phyloP scores from a whole-genome alignment of 2,113 vertebrate species.

The Montifringilla adamsi region DNA sequence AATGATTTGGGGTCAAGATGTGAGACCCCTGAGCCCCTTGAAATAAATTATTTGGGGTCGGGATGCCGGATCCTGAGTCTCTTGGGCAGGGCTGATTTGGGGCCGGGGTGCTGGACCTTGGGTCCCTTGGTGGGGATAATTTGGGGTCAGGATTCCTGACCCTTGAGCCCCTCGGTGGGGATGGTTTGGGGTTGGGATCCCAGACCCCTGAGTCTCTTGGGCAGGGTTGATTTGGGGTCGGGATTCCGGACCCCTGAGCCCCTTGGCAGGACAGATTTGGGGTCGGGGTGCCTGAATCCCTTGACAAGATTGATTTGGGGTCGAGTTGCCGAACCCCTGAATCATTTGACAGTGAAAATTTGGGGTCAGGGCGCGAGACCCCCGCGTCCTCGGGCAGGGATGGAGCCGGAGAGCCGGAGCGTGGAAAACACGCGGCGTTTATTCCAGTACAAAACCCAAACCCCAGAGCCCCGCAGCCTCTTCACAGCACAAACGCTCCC shows the following conservation, averaged over 20 bases:
- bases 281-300: not conserved
- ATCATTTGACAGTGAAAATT: not conserved
- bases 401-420: not conserved
- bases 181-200: not conserved
- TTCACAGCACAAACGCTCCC: not conserved
- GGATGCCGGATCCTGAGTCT: no score
- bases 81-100: no score
- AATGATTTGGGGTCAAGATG: no score
- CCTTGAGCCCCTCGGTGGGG: not conserved
- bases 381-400: not conserved
- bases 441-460: constrained; percentile 43
- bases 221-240: no score
- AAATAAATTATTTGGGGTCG: no score
- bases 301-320: not conserved
- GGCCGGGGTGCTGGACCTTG: no score
- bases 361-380: accelerated
- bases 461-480: not conserved
- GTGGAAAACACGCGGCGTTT: constrained; percentile 42
- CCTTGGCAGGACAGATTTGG: no score
- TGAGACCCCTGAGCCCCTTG: accelerated
- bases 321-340: not conserved
- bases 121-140: accelerated
- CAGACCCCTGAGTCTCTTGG: not conserved
- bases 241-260: no score
- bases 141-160: not conserved